These are phyloP conservation scores for Spilosoma lubricipeda DNA, from an alignment of 2,888 invertebrate genomes.

Conservation along the genomic window DNA sequence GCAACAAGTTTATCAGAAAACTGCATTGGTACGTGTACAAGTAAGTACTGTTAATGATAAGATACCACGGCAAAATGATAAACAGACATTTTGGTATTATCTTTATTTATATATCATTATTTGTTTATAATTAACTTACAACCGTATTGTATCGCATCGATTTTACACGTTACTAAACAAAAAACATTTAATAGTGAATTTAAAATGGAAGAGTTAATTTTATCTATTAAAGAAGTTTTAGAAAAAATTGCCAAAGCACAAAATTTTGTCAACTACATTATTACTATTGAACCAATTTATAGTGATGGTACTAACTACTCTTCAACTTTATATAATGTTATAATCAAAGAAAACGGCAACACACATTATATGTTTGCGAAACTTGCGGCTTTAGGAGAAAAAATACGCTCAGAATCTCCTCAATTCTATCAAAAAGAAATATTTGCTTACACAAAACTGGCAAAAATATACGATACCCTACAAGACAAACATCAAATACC, in stretches of 20 bases:
- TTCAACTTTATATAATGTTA: slow-evolving; percentile 49
- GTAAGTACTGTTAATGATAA: not conserved
- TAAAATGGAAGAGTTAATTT: slow-evolving; percentile 28
- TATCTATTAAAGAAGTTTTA: slow-evolving; percentile 29
- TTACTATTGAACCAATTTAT: slow-evolving; percentile 43
- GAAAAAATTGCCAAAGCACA: slow-evolving; percentile 46
- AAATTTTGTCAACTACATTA: slow-evolving; percentile 39
- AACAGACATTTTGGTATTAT: not conserved
- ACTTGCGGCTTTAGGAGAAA: slow-evolving; percentile 61
- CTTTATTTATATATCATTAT: not conserved
- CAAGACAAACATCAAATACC: slow-evolving; percentile 57
- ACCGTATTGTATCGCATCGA: not conserved
- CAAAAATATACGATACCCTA: slow-evolving; percentile 53
- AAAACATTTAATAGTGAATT: not conserved
- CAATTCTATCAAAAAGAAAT: slow-evolving; percentile 61
- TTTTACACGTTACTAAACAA: not conserved
- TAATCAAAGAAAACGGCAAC: slow-evolving; percentile 37
- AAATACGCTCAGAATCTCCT: slow-evolving; percentile 50
- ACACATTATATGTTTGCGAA: slow-evolving; percentile 64
- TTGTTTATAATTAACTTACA: not conserved
- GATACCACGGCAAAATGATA: not conserved
- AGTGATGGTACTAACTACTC: slow-evolving; percentile 63
- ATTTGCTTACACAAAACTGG: slow-evolving; percentile 60
- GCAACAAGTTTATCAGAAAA: not conserved
- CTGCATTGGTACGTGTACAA: not conserved